These are phyloP conservation scores for Heteronetta atricapilla DNA, from an alignment of 2,113 vertebrate species.

Conservation along the genomic window DNA sequence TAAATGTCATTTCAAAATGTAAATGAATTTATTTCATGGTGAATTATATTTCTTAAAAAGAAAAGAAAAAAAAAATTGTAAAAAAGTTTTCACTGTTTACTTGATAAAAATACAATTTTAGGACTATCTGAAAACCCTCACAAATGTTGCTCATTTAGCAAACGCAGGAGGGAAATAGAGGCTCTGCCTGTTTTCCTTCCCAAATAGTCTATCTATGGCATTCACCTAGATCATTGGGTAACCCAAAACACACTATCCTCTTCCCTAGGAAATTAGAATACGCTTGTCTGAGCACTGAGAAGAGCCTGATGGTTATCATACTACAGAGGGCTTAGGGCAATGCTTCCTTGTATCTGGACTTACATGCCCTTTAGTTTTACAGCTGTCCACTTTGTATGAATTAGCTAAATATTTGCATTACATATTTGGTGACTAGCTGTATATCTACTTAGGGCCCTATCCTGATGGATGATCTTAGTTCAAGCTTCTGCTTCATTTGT, in stretches of 20 bases:
- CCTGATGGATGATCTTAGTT: not conserved
- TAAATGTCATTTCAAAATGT: not conserved
- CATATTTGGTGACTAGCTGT: not conserved
- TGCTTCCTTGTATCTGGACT: not conserved
- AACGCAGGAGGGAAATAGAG: not conserved
- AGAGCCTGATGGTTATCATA: not conserved
- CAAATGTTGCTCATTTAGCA: not conserved
- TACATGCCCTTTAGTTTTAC: not conserved
- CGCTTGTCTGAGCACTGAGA: not conserved
- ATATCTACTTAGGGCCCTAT: not conserved
- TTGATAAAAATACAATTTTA: not conserved
- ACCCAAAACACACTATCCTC: not conserved
- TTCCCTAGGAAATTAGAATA: not conserved
- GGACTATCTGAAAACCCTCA: not conserved
- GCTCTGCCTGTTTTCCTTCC: not conserved
- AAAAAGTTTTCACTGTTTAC: not conserved
- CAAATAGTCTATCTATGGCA: not conserved
- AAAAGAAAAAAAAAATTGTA: no score
- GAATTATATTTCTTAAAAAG: not conserved
- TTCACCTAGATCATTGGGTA: not conserved
- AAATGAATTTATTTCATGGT: not conserved
- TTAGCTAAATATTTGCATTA: not conserved
- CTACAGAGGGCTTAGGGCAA: not conserved
- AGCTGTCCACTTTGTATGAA: not conserved
- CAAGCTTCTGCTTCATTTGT: not conserved